A percentile compares a stretch with the other conserved stretches of the same genome.
These are phyloP conservation scores for Aphidoletes aphidimyza DNA, from an alignment of 2,888 invertebrate genomes.

Conservation along the genomic window DNA sequence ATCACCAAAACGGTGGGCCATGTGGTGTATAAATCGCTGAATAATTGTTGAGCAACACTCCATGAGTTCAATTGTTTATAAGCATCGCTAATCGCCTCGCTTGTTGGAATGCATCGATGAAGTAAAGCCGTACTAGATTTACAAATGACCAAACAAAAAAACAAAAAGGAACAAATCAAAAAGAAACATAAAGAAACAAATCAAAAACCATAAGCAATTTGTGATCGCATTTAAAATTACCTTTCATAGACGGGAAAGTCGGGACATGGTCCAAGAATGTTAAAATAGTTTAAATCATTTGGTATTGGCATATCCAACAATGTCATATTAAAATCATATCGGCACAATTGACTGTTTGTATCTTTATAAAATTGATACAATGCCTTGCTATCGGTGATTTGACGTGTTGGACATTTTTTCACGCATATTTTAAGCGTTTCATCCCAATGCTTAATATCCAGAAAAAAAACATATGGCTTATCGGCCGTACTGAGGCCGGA, in stretches of 20 bases:
- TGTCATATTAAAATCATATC: slow-evolving; percentile 74
- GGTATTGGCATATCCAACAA: slow-evolving; percentile 67
- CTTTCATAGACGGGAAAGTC: slow-evolving; percentile 80
- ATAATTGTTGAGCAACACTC: slow-evolving; percentile 87
- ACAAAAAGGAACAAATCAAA: too few species aligned
- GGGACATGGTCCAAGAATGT: slow-evolving; percentile 81
- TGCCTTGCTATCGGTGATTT: slow-evolving; percentile 73
- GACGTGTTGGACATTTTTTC: slow-evolving; percentile 81
- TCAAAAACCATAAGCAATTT: too few species aligned
- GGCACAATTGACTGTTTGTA: slow-evolving; percentile 81
- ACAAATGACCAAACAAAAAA: too few species aligned
- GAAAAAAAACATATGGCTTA: slow-evolving; percentile 84
- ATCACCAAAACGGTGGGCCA: slow-evolving; percentile 88
- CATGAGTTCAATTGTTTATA: slow-evolving; percentile 87
- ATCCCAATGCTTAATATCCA: slow-evolving; percentile 80
- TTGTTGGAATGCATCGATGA: slow-evolving; percentile 87
- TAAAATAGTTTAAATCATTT: slow-evolving; percentile 63
- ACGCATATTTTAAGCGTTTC: slow-evolving; percentile 89
- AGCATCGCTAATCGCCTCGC: slow-evolving; percentile 73
- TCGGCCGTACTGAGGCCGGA: slow-evolving; percentile 85
- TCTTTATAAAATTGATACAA: slow-evolving; percentile 77
- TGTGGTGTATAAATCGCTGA: slow-evolving; percentile 87
- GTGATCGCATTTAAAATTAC: too few species aligned
- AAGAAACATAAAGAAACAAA: too few species aligned
- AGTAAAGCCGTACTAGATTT: slow-evolving; percentile 76